phyloP scores from a whole-genome alignment of 2,797 vertebrate species.

The Enteromius paludinosus region DNA sequence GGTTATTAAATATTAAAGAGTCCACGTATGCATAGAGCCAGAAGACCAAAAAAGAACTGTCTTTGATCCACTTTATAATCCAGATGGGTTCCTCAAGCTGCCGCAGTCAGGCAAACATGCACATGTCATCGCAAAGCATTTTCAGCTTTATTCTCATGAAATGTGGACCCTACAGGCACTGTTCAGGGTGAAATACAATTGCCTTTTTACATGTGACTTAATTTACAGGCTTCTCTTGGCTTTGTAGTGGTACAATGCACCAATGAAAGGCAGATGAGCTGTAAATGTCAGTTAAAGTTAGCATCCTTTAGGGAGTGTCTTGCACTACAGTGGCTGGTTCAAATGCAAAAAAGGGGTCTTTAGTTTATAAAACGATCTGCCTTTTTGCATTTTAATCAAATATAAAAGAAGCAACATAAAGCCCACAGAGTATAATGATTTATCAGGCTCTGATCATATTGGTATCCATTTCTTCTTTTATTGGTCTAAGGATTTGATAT shows the following conservation, averaged over 20 bases:
- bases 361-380: conserved; percentile 47
- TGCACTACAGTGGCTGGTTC: conserved; percentile 55
- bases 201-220: conserved; percentile 57
- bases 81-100: conserved; percentile 32
- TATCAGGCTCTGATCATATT: conserved; percentile 10
- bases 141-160: conserved; percentile 39
- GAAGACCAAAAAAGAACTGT: conserved; percentile 11
- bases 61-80: conserved; percentile 52
- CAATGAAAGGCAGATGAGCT: conserved; percentile 72
- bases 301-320: conserved; percentile 47
- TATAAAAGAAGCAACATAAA: conserved; percentile 55
- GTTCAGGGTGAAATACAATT: conserved; percentile 58
- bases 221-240: conserved; percentile 65
- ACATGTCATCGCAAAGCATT: conserved; percentile 50
- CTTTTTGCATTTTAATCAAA: conserved; percentile 48
- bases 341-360: conserved; percentile 68
- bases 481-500: conserved; percentile 12
- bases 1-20: neutral
- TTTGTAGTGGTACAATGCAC: conserved; percentile 61
- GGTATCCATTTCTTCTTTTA: conserved; percentile 18
- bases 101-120: conserved; percentile 24
- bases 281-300: conserved; percentile 66
- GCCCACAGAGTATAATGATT: conserved; percentile 37
- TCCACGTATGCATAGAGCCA: neutral
- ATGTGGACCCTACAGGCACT: conserved; percentile 55